These are phyloP conservation scores for Eutolmus rufibarbis DNA, from an alignment of 2,888 invertebrate species.

Conservation along the genomic window DNA sequence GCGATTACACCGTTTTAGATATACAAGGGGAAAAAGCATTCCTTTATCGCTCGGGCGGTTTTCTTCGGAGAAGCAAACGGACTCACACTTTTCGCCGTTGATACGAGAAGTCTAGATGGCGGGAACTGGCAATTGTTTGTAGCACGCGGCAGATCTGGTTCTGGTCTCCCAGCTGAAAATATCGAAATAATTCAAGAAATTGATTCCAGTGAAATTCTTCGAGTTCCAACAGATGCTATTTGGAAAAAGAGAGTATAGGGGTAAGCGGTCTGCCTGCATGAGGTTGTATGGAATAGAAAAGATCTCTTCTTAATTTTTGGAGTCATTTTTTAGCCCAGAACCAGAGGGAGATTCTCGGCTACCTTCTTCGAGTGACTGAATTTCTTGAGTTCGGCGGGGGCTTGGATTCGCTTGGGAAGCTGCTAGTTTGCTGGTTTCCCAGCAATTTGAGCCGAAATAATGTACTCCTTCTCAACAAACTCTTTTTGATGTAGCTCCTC, in stretches of 20 bases:
- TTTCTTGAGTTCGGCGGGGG: not conserved
- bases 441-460: conserved; percentile 34
- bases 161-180: conserved; percentile 42
- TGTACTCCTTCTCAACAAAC: conserved; percentile 39
- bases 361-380: not conserved
- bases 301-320: not conserved
- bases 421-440: conserved; percentile 18
- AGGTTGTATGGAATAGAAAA: not conserved
- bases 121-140: not conserved
- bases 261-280: not conserved
- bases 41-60: not conserved
- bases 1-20: not conserved
- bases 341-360: not conserved
- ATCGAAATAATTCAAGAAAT: conserved; percentile 46
- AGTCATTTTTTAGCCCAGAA: not conserved
- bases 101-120: not conserved
- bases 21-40: not conserved
- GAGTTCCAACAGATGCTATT: not conserved
- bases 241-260: not conserved
- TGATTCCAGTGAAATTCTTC: conserved; percentile 9
- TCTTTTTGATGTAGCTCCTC: not conserved
- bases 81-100: not conserved
- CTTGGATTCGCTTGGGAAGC: not conserved
- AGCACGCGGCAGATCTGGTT: not conserved
- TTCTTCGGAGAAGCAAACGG: not conserved